Evolutionary conservation across 2,797 vertebrate species (phyloP).

Genomic region (Catamblyrhynchus diadema): DNA sequence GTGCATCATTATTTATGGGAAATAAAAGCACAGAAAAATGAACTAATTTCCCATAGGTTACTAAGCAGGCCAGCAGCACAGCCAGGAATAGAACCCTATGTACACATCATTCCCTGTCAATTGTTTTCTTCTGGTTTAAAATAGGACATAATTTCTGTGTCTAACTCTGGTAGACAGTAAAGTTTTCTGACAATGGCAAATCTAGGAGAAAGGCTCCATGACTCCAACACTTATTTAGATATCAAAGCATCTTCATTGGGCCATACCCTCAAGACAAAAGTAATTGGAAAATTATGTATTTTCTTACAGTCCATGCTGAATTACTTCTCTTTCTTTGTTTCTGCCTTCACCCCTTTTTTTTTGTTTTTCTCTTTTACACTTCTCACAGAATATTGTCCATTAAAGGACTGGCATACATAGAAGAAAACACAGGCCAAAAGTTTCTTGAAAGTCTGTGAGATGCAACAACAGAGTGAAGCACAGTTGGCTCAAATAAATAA

Average conservation of each 20-base stretch:
- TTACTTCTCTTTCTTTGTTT: background rate
- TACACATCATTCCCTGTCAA: rapidly evolving
- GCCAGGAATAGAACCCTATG: background rate
- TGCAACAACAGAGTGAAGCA: background rate
- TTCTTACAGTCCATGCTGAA: background rate
- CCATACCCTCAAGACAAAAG: background rate
- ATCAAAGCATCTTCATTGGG: background rate
- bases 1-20: background rate
- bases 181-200: background rate
- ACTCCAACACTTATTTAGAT: background rate
- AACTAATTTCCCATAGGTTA: background rate
- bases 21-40: background rate
- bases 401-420: background rate
- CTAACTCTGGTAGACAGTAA: background rate
- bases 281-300: background rate
- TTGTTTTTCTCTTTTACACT: background rate
- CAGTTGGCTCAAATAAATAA: background rate
- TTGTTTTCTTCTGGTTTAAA: background rate
- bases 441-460: background rate
- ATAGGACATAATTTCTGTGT: background rate
- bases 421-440: background rate
- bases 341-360: background rate
- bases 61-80: background rate
- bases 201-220: background rate
- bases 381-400: background rate